These are phyloP conservation scores for Omphaloscelis lunosa DNA, from an alignment of 2,888 invertebrate species.

Conservation along the genomic window DNA sequence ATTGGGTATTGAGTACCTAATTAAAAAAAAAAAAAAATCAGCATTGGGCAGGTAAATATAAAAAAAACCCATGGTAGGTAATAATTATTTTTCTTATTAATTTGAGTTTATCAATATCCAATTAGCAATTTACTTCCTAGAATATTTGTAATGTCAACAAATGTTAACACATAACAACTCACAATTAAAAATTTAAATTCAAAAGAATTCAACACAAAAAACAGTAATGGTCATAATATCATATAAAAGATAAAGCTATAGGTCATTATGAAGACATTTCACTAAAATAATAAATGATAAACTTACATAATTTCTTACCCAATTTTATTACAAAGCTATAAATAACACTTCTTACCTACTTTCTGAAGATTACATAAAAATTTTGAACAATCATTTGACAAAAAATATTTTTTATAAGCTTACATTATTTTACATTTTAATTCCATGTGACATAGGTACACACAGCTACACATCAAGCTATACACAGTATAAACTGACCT, in stretches of 20 bases:
- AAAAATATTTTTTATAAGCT: neutral
- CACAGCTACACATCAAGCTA: too few species aligned
- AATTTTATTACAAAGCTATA: neutral
- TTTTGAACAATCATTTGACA: neutral
- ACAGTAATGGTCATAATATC: neutral
- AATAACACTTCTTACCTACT: neutral
- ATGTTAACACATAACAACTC: neutral
- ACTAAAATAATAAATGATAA: slow-evolving; percentile 22
- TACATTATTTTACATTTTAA: slow-evolving; percentile 7
- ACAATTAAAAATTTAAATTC: neutral
- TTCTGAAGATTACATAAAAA: slow-evolving; percentile 23
- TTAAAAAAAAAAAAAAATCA: too few species aligned
- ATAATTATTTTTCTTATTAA: neutral
- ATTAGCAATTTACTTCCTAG: neutral
- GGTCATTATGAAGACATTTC: neutral
- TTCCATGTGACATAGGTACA: neutral
- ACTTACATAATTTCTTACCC: slow-evolving; percentile 1
- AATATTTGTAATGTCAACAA: neutral
- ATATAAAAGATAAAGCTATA: neutral
- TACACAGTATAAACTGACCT: too few species aligned
- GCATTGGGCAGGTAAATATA: too few species aligned
- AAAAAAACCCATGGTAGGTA: too few species aligned
- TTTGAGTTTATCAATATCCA: neutral
- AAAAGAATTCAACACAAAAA: neutral
- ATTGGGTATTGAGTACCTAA: too few species aligned